Conservation (phyloP, 2,888 invertebrate species). For the Tenthredo distinguenda region DNA sequence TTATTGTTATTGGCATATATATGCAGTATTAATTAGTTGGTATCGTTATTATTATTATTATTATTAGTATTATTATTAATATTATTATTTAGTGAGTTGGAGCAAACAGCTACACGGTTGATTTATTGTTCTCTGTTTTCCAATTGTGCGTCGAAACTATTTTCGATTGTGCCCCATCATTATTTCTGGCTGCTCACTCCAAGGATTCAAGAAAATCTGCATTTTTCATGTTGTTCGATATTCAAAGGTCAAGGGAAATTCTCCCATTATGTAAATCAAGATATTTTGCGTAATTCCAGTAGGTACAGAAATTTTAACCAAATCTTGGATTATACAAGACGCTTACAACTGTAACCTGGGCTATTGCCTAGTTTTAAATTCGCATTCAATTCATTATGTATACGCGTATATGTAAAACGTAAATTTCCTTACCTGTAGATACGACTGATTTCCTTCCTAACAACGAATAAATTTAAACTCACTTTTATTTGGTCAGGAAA, state of each 20-base stretch:
- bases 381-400: not conserved
- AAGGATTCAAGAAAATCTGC: not conserved
- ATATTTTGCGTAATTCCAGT: not conserved
- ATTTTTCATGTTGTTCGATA: not conserved
- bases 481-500: not conserved
- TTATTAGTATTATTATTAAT: not conserved
- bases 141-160: conserved; percentile 34
- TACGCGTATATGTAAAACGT: not conserved
- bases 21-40: not conserved
- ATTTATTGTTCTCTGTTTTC: conserved; percentile 14
- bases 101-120: conserved; percentile 31
- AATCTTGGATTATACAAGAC: not conserved
- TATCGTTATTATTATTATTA: conserved; percentile 23
- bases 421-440: not conserved
- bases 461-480: not conserved
- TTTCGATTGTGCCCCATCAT: conserved; percentile 12
- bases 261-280: not conserved
- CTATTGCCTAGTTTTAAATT: conserved; percentile 24
- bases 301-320: not conserved
- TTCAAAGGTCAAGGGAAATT: not conserved
- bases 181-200: not conserved
- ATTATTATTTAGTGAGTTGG: conserved; percentile 10
- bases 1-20: conserved; percentile 30
- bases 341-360: conserved; percentile 28
- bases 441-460: not conserved